Evolutionary conservation across 2,797 vertebrate genomes (phyloP), one percentile per base, ranked within the genome.

Genomic region (Alouatta caraya): DNA sequence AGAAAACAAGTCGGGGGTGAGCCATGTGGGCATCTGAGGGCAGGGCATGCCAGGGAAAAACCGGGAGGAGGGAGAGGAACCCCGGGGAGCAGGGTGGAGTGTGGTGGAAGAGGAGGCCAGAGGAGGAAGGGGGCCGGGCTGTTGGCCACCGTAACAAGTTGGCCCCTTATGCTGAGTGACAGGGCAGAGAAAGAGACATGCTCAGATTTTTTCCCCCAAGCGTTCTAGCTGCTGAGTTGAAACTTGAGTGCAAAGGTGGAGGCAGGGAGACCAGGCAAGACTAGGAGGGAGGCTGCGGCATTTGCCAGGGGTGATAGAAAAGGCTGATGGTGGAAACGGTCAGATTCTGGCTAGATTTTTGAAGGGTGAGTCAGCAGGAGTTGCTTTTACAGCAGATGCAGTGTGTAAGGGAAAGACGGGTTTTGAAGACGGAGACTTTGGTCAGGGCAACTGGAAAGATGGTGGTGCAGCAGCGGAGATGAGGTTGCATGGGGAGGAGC

Each of bases 241-340:
- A 79, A 61, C 64, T 12, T 44, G 37, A 75, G 67, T 7, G 26
- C 44, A 8, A 10, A 17, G 39, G 94, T 64, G 52, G 83, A 88
- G 92, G 48, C 64, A 75, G 55, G 19, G 24, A 81, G 76, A 15
- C 22, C 1, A 2, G 8, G 17, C 1, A 26, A 55, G 90, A 37
- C 9, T 19, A 24, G 90, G 48, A 39, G 7, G 70, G 48, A 75
- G 52, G n/a, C 30, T 48, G 55, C 9, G 19, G 13, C 14, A 15
- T 1, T 10, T 8, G 14, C 70, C 9, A 3, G 13, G 39, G 1
- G 11, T 30, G 12, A 5, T 14, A 61, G 28, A 12, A 30, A 30
- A 9, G 46, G 64, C 46, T 4, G 0, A 13, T 13, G 37, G 44
- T 5, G 14, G 55, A 26, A 24, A 26, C 4, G 0, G 22, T 2